Percentiles rank a stretch among this genome's conserved stretches.
These are phyloP conservation scores for Psophia crepitans DNA, from an alignment of 2,113 vertebrate species.

Conservation along the genomic window DNA sequence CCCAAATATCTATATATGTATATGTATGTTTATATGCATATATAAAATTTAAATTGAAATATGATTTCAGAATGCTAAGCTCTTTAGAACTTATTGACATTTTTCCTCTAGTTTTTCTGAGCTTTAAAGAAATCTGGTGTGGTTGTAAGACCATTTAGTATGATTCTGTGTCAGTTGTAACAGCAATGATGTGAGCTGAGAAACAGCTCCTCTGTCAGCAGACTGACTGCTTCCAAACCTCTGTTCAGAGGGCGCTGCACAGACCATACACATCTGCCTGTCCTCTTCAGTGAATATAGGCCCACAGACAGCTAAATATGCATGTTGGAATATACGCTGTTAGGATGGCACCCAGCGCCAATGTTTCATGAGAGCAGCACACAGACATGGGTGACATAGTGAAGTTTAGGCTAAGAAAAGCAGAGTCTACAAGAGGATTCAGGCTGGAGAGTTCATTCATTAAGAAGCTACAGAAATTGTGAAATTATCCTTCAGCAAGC, in stretches of 20 bases:
- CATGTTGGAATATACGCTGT: background rate
- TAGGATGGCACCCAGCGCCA: background rate
- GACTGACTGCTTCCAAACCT: background rate
- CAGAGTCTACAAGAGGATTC: background rate
- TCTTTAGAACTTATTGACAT: background rate
- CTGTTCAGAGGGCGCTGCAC: background rate
- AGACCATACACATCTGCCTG: background rate
- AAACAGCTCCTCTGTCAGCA: background rate
- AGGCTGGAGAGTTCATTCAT: background rate
- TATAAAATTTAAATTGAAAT: background rate
- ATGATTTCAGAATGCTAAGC: background rate
- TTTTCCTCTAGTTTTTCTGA: background rate
- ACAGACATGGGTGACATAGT: no score
- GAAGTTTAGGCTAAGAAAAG: background rate
- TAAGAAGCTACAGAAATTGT: background rate
- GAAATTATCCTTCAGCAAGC: background rate
- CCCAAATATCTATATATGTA: background rate
- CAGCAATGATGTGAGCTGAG: background rate
- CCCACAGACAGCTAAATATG: background rate
- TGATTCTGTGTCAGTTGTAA: fast-evolving
- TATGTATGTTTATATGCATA: background rate
- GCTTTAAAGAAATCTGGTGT: background rate
- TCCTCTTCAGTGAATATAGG: background rate
- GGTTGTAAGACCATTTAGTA: background rate
- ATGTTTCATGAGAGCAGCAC: background rate